These are phyloP conservation scores for Sphecodes monilicornis DNA, from an alignment of 2,888 invertebrate species.

Conservation along the genomic window DNA sequence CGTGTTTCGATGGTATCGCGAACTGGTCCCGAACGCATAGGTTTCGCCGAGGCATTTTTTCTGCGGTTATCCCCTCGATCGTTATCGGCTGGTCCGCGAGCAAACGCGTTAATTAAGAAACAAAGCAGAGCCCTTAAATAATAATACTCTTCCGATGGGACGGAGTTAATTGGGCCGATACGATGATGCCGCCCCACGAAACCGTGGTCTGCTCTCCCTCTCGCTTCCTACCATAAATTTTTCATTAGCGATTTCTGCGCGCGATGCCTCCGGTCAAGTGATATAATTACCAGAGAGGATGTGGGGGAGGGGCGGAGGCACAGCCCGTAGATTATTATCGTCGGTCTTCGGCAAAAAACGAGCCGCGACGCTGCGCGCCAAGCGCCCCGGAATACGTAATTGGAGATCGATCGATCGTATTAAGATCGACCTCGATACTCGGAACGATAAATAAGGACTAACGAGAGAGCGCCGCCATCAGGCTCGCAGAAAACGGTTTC, in stretches of 20 bases:
- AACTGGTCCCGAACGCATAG: slow-evolving; percentile 18
- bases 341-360: not conserved
- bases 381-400: slow-evolving; percentile 9
- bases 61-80: slow-evolving; percentile 44
- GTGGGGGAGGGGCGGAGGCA: too few species aligned
- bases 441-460: not conserved
- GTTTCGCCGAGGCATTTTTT: slow-evolving; percentile 24
- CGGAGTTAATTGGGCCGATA: slow-evolving; percentile 31
- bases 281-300: not conserved
- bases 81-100: slow-evolving; percentile 45
- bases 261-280: not conserved
- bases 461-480: not conserved
- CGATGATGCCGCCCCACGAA: not conserved
- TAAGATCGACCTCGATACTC: not conserved
- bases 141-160: slow-evolving; percentile 17
- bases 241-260: slow-evolving; percentile 21
- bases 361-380: not conserved
- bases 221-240: slow-evolving; percentile 6
- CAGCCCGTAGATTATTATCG: slow-evolving; percentile 5
- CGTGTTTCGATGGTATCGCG: slow-evolving; percentile 57
- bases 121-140: slow-evolving; percentile 14
- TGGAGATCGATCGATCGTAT: slow-evolving; percentile 6
- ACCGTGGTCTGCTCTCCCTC: not conserved
- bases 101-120: slow-evolving; percentile 59
- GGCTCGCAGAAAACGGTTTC: slow-evolving; percentile 11